Percentiles rank a stretch among this genome's conserved stretches.
These are phyloP conservation scores for Oedothorax gibbosus DNA, from an alignment of 1,140 invertebrate genomes.

Conservation along the genomic window DNA sequence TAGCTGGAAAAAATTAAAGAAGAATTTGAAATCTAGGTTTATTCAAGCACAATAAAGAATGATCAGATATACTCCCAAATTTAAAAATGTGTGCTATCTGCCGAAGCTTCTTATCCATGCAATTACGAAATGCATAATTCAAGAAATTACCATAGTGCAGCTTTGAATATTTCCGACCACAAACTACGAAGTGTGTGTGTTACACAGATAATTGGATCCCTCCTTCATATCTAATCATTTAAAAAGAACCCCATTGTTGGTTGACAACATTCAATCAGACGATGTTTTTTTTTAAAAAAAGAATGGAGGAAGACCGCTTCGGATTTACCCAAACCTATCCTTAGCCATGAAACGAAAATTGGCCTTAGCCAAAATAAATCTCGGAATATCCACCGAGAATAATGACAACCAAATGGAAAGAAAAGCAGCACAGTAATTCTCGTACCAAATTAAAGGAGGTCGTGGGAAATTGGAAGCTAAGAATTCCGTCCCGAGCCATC, in stretches of 20 bases:
- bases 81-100: too few relatives aligned
- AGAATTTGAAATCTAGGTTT: too few relatives aligned
- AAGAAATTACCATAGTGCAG: too few relatives aligned
- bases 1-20: too few relatives aligned
- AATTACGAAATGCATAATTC: too few relatives aligned
- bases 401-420: not conserved
- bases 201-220: too few relatives aligned
- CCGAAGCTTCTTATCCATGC: too few relatives aligned
- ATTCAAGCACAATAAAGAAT: too few relatives aligned
- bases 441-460: constrained; percentile 1
- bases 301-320: not conserved
- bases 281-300: not conserved
- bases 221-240: not conserved
- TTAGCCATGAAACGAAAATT: constrained; percentile 17
- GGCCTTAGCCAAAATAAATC: not conserved
- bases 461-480: constrained; percentile 48
- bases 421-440: not conserved
- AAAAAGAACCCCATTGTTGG: not conserved
- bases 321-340: constrained; percentile 1
- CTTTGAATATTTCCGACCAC: too few relatives aligned
- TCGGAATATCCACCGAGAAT: constrained; percentile 1
- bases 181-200: too few relatives aligned
- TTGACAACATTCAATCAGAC: constrained; percentile 13
- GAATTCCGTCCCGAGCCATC: constrained; percentile 27
- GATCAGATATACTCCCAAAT: too few relatives aligned